These are phyloP conservation scores for Dasysyrphus albostriatus DNA, from an alignment of 2,888 invertebrate genomes.

Conservation along the genomic window DNA sequence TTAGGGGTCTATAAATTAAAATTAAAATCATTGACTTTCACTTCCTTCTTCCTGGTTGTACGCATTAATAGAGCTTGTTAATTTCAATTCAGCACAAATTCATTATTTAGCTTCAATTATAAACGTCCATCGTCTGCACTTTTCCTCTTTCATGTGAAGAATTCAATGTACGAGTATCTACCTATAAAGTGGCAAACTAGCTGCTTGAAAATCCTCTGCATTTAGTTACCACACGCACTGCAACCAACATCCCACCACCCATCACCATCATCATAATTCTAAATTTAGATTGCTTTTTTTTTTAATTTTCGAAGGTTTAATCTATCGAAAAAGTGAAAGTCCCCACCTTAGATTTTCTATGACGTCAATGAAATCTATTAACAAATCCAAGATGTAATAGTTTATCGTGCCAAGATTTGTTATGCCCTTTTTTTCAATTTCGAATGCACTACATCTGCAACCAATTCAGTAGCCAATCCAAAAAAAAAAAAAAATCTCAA, in stretches of 20 bases:
- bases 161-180: no score
- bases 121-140: background rate
- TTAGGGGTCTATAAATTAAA: background rate
- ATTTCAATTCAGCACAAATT: conserved; percentile 11
- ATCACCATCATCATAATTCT: conserved; percentile 13
- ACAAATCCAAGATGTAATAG: conserved; percentile 57
- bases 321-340: conserved; percentile 66
- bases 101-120: conserved; percentile 1
- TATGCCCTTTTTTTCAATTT: conserved; percentile 55
- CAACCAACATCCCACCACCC: background rate
- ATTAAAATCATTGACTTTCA: background rate
- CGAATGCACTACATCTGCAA: conserved; percentile 47
- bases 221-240: conserved; percentile 14
- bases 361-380: conserved; percentile 72
- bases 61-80: background rate
- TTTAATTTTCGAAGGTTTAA: conserved; percentile 41
- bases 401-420: conserved; percentile 72
- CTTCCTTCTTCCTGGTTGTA: conserved; percentile 11
- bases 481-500: conserved; percentile 56
- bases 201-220: background rate
- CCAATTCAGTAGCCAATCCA: background rate
- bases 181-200: background rate
- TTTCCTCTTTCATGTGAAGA: background rate
- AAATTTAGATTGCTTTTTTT: background rate
- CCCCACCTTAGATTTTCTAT: conserved; percentile 70